phyloP scores from a whole-genome alignment of 2,888 invertebrate species.

The Drosophila gaucha region DNA sequence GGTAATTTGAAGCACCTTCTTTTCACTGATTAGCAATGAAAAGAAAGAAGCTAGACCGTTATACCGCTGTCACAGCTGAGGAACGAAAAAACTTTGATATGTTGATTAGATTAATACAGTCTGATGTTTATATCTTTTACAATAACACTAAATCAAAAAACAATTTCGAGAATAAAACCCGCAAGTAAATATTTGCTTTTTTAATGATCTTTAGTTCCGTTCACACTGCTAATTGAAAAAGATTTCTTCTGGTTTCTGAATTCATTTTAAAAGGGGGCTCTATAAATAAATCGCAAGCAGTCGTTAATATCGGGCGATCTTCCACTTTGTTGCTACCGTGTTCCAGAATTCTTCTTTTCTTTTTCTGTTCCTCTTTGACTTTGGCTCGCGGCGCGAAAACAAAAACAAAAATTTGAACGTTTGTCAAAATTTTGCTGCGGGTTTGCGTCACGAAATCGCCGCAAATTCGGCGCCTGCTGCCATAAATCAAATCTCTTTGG shows the following conservation, averaged over 20 bases:
- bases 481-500: constrained; percentile 56
- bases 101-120: not conserved
- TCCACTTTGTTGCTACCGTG: not conserved
- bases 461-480: constrained; percentile 32
- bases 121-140: not conserved
- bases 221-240: constrained; percentile 12
- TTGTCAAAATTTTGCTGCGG: constrained; percentile 3
- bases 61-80: not conserved
- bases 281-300: constrained; percentile 12
- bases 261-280: not conserved
- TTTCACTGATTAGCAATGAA: not conserved
- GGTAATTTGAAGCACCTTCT: not conserved
- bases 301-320: not conserved
- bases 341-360: constrained; percentile 3
- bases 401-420: not conserved
- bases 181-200: not conserved
- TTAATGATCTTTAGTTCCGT: not conserved
- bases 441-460: constrained; percentile 25
- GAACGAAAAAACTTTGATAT: not conserved
- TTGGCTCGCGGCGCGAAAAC: not conserved
- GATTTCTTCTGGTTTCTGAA: not conserved
- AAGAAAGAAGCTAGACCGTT: not conserved
- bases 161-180: not conserved
- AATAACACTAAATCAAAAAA: not conserved
- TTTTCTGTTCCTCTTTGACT: not conserved